phyloP scores from a whole-genome alignment of 2,888 invertebrate species.

The Aleiodes leptofemur region DNA sequence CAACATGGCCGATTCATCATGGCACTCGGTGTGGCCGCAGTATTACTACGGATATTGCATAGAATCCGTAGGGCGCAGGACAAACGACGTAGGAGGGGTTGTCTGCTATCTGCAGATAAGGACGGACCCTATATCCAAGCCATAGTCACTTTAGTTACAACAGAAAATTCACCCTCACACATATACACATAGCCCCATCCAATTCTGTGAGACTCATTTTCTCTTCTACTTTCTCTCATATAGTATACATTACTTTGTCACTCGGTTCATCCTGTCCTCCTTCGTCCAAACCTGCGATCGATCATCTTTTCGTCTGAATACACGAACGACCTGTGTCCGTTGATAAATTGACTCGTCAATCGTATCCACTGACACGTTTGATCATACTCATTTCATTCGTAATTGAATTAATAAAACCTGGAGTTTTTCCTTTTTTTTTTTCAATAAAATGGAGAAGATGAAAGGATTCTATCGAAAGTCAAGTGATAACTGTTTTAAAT shows the following conservation, averaged over 20 bases:
- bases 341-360: slow-evolving; percentile 54
- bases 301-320: slow-evolving; percentile 51
- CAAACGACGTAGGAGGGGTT: slow-evolving; percentile 50
- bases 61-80: slow-evolving; percentile 60
- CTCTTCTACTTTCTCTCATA: not conserved
- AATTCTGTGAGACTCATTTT: slow-evolving; percentile 26
- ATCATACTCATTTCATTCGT: not conserved
- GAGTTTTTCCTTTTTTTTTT: not conserved
- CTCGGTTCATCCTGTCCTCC: slow-evolving; percentile 21
- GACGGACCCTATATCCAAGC: slow-evolving; percentile 70
- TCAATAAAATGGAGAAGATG: not conserved
- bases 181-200: slow-evolving; percentile 44
- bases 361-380: slow-evolving; percentile 41
- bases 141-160: slow-evolving; percentile 50
- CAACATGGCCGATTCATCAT: slow-evolving; percentile 74
- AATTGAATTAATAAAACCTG: slow-evolving; percentile 19
- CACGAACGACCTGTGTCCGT: slow-evolving; percentile 45
- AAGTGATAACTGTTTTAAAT: not conserved
- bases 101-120: slow-evolving; percentile 72
- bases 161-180: slow-evolving; percentile 25
- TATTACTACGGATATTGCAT: slow-evolving; percentile 44
- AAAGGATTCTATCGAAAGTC: too few relatives aligned
- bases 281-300: slow-evolving; percentile 50
- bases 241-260: not conserved
- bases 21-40: slow-evolving; percentile 60